These are phyloP conservation scores for Ursus arctos DNA, from an alignment of 2,113 vertebrate genomes.

Conservation along the genomic window DNA sequence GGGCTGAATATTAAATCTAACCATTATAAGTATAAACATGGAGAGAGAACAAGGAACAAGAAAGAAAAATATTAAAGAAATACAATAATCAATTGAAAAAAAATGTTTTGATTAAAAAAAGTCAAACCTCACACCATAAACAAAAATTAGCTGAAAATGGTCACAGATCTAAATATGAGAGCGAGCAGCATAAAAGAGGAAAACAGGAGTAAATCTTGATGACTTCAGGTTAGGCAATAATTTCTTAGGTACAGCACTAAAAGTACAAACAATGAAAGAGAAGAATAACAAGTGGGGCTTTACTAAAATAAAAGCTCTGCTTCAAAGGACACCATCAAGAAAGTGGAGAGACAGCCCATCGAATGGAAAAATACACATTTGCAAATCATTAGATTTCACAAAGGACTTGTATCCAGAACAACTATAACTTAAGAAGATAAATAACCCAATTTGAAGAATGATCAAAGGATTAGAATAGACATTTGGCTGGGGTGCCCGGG, in stretches of 20 bases:
- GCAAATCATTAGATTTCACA: not conserved
- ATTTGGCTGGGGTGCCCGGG: not conserved
- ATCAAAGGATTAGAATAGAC: not conserved
- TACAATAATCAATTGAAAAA: not conserved
- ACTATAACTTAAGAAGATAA: not conserved
- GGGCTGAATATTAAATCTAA: not conserved
- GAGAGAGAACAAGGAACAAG: not conserved
- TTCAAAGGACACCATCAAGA: not conserved
- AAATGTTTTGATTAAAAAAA: not conserved
- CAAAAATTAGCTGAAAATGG: not conserved
- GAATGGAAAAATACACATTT: not conserved
- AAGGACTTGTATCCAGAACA: not conserved
- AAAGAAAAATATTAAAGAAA: constrained; percentile 10
- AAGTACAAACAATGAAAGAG: not conserved
- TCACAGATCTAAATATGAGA: not conserved
- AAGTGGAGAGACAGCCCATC: not conserved
- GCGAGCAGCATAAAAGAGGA: not conserved
- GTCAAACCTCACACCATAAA: not conserved
- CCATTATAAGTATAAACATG: not conserved
- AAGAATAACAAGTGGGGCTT: not conserved
- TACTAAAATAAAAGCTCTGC: not conserved
- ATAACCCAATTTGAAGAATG: not conserved
- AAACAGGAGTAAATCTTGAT: not conserved
- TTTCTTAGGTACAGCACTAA: not conserved
- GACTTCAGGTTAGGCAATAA: not conserved